phyloP scores from a whole-genome alignment of 1,140 invertebrate species.

The Drosophila tani region DNA sequence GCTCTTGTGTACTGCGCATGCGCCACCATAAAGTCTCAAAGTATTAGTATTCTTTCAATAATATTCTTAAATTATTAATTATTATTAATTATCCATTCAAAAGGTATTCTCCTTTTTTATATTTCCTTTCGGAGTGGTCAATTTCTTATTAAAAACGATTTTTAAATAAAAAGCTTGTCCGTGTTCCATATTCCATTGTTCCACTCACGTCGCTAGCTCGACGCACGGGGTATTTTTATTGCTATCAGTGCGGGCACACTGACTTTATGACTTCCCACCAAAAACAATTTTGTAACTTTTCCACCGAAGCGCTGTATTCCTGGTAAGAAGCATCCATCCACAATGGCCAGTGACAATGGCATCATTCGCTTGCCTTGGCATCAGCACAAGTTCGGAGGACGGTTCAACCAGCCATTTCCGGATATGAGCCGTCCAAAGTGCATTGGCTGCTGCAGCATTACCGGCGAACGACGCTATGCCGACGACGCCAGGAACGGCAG shows the following conservation, averaged over 20 bases:
- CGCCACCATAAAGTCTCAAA: no score
- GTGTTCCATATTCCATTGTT: no score
- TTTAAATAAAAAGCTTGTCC: no score
- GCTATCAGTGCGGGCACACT: neutral
- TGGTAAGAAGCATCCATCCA: neutral
- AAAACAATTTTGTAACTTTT: neutral
- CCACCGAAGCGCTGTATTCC: neutral
- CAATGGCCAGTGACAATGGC: neutral
- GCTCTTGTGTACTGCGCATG: no score
- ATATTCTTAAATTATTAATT: no score
- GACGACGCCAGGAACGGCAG: slow-evolving; percentile 31
- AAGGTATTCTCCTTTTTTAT: no score
- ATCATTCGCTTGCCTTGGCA: slow-evolving; percentile 3
- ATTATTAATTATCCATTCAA: no score
- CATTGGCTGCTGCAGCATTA: slow-evolving; percentile 44
- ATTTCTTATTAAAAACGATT: no score
- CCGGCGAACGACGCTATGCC: slow-evolving; percentile 16
- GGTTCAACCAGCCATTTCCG: slow-evolving; percentile 21
- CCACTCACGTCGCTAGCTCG: no score
- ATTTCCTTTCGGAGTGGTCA: no score
- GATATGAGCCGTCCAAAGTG: slow-evolving; percentile 25
- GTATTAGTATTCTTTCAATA: no score
- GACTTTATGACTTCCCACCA: neutral
- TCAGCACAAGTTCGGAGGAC: neutral
- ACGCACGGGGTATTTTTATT: neutral